Evolutionary conservation across 2,888 invertebrate species (phyloP).

Genomic region (Eubasilissa splendida): DNA sequence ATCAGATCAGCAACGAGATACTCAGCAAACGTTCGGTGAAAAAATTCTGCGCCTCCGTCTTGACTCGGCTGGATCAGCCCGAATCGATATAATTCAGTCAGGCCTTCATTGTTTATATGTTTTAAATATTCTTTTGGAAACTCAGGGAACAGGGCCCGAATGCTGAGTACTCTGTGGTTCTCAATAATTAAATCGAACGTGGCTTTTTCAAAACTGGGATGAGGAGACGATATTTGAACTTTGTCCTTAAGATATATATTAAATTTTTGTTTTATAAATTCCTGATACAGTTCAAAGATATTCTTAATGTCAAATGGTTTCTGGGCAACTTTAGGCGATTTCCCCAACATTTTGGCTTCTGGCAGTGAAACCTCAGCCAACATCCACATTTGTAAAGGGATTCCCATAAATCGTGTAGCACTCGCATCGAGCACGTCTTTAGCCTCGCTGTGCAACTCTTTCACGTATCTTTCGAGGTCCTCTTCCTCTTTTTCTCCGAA

Average conservation of each 20-base stretch:
- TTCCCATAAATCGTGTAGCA: not conserved
- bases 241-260: not conserved
- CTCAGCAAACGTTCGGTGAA: not conserved
- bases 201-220: not conserved
- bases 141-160: not conserved
- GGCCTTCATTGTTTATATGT: not conserved
- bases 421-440: not conserved
- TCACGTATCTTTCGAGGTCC: not conserved
- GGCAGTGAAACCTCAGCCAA: not conserved
- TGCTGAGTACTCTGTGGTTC: not conserved
- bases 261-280: not conserved
- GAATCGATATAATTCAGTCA: not conserved
- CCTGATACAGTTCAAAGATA: not conserved
- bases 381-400: constrained; percentile 10
- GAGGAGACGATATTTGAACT: not conserved
- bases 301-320: not conserved
- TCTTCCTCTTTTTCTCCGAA: not conserved
- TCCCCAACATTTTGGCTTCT: not conserved
- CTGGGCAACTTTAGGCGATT: not conserved
- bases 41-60: not conserved
- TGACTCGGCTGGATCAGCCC: not conserved
- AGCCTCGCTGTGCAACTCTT: not conserved
- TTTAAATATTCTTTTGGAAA: not conserved
- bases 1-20: not conserved
- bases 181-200: not conserved